Base-by-base conservation (phyloP, 2,797 vertebrate genomes). In the Harpagifer antarcticus region DNA sequence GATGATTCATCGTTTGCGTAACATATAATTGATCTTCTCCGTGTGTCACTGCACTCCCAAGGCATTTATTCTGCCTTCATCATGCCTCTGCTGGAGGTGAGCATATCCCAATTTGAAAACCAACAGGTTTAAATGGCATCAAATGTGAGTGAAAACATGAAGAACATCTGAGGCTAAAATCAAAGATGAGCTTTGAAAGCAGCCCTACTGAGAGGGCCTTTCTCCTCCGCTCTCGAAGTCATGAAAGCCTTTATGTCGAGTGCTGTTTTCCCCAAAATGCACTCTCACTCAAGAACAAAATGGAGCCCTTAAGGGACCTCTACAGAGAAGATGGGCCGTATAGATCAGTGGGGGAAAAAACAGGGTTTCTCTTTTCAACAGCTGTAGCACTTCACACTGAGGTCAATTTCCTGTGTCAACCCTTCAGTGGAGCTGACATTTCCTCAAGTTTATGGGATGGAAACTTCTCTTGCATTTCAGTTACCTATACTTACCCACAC, bases 271-370 rank as follows among this genome's bases (percentile, higher is more conserved):
- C 80, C 44, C 59, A 73, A 53, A 80, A 72, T 47, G 52, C 55
- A 50, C 42, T 78, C 77, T 74, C 43, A 54, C 1, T n/a, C 62
- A 57, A 17, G 42, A 68, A 68, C 47, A 62, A 86, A 71, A 57
- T 52, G 9, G 16, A 73, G 62, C 66, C 37, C 83, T 87, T 86
- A 59, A 59, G 53, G 69, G 57, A 72, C 76, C 64, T 59, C 12
- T 77, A 42, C 63, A 69, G 47, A 14, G 47, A 74, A 80, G 87
- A 86, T 76, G 64, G 78, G 13, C 19, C 10, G 68, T 56, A 78
- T 63, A 77, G 80, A 85, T 87, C 79, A 83, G 62, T 43, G 33
- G 44, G 56, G 78, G 72, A 57, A 75, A 82, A 78, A 70, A 57
- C 53, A 67, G 68, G 49, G 71, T 73, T 83, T 74, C 54, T 79